Conservation (phyloP, 2,113 vertebrate genomes). For the Nothocercus julius region DNA sequence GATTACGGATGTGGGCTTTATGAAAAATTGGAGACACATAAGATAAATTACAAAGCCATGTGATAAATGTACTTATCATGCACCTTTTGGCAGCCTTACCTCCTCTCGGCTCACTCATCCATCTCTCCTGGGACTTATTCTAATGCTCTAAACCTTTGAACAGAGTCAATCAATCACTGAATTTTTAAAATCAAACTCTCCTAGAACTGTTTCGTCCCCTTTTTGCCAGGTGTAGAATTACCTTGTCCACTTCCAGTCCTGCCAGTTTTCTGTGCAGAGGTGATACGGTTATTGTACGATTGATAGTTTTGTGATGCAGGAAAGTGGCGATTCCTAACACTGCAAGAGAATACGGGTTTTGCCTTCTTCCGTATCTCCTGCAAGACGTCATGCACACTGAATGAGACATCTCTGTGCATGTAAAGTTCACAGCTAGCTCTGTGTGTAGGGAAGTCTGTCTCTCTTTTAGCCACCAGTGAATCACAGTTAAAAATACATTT, state of each 20-base stretch:
- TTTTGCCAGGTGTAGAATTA: background rate
- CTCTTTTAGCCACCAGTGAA: background rate
- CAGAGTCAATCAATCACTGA: slow-evolving; percentile 37
- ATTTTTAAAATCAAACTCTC: slow-evolving; percentile 31
- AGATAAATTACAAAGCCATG: slow-evolving; percentile 48
- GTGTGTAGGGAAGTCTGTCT: background rate
- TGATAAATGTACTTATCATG: slow-evolving; percentile 65
- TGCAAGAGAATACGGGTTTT: background rate
- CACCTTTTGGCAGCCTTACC: slow-evolving; percentile 60
- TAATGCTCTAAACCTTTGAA: slow-evolving; percentile 8
- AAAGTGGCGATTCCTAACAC: background rate
- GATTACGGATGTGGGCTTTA: slow-evolving; percentile 11
- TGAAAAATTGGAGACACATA: slow-evolving; percentile 30
- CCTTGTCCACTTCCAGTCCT: background rate
- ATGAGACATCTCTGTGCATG: background rate
- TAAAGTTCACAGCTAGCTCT: background rate
- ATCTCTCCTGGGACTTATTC: slow-evolving; percentile 42
- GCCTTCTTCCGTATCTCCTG: background rate
- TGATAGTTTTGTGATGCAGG: background rate
- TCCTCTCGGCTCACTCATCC: slow-evolving; percentile 51
- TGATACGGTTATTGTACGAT: rapidly evolving
- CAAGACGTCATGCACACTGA: background rate
- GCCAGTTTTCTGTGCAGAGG: background rate
- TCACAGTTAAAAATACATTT: background rate
- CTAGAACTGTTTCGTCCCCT: background rate